Conservation (phyloP, 2,113 vertebrate genomes). For the Rhombomys opimus region DNA sequence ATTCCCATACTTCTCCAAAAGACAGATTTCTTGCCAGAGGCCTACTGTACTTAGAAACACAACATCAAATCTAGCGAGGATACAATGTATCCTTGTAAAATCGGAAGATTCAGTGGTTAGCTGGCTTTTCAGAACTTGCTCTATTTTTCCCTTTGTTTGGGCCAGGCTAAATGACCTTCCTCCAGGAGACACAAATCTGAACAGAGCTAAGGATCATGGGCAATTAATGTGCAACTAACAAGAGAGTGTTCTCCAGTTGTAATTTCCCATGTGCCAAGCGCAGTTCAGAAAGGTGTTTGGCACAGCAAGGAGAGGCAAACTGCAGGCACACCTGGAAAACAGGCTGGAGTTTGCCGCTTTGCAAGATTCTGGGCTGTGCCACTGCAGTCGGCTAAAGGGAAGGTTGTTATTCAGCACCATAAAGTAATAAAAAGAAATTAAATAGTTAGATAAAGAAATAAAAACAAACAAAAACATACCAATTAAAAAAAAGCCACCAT, state of each 20-base stretch:
- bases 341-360: slow-evolving; percentile 41
- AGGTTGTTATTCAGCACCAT: slow-evolving; percentile 72
- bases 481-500: slow-evolving; percentile 76
- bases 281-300: background rate
- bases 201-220: slow-evolving; percentile 60
- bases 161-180: slow-evolving; percentile 71
- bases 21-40: background rate
- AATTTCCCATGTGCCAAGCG: slow-evolving; percentile 26
- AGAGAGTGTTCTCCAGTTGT: slow-evolving; percentile 22
- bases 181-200: slow-evolving; percentile 60
- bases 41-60: background rate
- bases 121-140: slow-evolving; percentile 59
- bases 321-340: slow-evolving; percentile 43
- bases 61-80: slow-evolving; percentile 47
- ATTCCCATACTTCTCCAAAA: background rate
- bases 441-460: background rate
- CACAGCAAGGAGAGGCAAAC: slow-evolving; percentile 52
- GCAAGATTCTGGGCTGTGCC: slow-evolving; percentile 46
- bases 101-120: slow-evolving; percentile 63
- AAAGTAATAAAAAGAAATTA: slow-evolving; percentile 51
- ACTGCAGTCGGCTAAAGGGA: slow-evolving; percentile 51
- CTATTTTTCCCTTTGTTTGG: slow-evolving; percentile 73
- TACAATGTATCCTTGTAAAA: slow-evolving; percentile 50
- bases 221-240: slow-evolving; percentile 73
- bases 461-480: slow-evolving; percentile 47